Evolutionary conservation across 92 coral and sea anemone genomes (phyloP), one percentile per base, ranked within the genome.

Genomic region (Bergia puertoricense): DNA sequence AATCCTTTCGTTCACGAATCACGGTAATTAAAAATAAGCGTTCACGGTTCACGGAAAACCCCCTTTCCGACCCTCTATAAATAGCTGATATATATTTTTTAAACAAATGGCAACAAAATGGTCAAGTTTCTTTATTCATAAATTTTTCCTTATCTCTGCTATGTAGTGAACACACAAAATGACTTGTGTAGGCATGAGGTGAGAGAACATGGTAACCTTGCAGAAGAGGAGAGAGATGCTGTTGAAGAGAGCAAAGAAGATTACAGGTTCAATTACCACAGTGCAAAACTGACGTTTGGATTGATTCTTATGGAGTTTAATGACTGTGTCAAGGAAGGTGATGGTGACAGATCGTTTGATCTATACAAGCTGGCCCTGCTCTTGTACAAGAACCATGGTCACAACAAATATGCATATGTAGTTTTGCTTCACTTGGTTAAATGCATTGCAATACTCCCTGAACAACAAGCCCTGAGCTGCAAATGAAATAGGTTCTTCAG

Each of bases 261-360:
- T 69, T 88, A 83, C 90, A 36, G 65, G 38, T 90, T 67, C 81
- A 92, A 92, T 38, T 90, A 85, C 82, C 95, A 92, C 68, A 46
- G 81, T 79, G 92, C 95, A 65, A 92, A 92, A 54, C 91, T 92
- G 23, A 92, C 95, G 1, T 93, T 90, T 93, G 95, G 93, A 13
- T 74, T 93, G 43, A 18, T 93, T 9, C 85, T 90, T 65, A 76
- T 88, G 78, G 93, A 88, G 22, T 93, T 88, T 36, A 67, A 77
- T 41, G 85, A 85, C 36, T 41, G 65, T 66, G 76, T 78, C 43
- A 87, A 79, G 57, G 90, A 87, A 39, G 90, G 90, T 1, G 90
- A 81, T 88, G 86, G 90, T 1, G 80, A 80, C 8, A 18, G 90
- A 38, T 40, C 81, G 16, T 81, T 78, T 57, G 77, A 88, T 11